Evolutionary conservation across 2,113 vertebrate species (phyloP).

Genomic region (Pachypanchax playfairii): DNA sequence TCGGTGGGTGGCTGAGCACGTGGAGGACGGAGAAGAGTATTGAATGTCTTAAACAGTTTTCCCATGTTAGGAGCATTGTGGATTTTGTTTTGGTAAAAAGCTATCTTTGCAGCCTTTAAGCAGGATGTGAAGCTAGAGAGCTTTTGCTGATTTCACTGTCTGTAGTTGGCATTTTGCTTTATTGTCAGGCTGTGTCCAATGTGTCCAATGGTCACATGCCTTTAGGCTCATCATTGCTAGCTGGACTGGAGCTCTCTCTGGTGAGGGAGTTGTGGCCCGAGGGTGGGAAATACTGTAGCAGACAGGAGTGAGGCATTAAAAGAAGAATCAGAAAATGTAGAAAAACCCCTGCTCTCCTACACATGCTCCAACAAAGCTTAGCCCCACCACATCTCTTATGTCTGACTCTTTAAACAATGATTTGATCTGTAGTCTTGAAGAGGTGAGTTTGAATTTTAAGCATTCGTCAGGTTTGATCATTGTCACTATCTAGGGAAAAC

Average conservation of each 20-base stretch:
- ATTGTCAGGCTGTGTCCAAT: constrained; percentile 36
- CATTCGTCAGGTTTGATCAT: constrained; percentile 51
- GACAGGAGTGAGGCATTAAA: constrained; percentile 21
- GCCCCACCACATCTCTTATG: constrained; percentile 33
- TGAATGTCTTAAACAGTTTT: too few relatives aligned
- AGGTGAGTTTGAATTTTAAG: constrained; percentile 53
- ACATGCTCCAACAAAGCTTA: constrained; percentile 11
- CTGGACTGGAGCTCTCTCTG: constrained; percentile 35
- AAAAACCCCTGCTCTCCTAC: constrained; percentile 50
- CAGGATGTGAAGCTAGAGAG: too few relatives aligned
- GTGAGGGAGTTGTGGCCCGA: constrained; percentile 56
- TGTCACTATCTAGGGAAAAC: constrained; percentile 44
- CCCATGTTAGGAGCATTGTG: too few relatives aligned
- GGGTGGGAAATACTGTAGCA: constrained; percentile 39
- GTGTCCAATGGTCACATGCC: constrained; percentile 16
- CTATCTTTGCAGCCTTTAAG: too few relatives aligned
- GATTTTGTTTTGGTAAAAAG: too few relatives aligned
- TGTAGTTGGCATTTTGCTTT: constrained; percentile 19
- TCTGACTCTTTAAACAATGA: constrained; percentile 51
- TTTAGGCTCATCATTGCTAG: constrained; percentile 21
- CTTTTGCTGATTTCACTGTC: too few relatives aligned
- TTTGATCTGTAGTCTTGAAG: constrained; percentile 48
- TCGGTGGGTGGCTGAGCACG: too few relatives aligned
- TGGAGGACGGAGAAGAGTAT: too few relatives aligned
- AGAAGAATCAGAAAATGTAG: constrained; percentile 29